Conservation (phyloP, 2,888 invertebrate genomes). For the Apotomis betuletana region DNA sequence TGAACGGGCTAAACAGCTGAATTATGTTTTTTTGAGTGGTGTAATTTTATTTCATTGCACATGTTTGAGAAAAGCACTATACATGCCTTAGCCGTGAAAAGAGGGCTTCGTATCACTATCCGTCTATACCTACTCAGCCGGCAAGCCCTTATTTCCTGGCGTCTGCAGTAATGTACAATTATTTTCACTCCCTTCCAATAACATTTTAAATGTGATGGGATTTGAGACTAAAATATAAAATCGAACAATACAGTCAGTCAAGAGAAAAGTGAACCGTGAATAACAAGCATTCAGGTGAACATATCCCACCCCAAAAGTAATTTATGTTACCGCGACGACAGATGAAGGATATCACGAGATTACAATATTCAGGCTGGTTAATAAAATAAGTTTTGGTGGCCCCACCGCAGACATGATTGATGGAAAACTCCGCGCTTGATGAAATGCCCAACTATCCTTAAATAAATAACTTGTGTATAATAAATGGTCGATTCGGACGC, state of each 20-base stretch:
- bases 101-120: no score
- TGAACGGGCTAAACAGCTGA: no score
- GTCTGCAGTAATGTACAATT: no score
- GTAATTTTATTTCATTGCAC: no score
- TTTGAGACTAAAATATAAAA: no score
- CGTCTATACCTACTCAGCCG: no score
- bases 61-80: no score
- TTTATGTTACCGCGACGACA: slow-evolving; percentile 33
- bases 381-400: slow-evolving; percentile 32
- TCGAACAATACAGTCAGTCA: not conserved
- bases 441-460: slow-evolving; percentile 38
- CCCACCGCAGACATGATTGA: slow-evolving; percentile 32
- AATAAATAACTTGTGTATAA: slow-evolving; percentile 33
- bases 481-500: slow-evolving; percentile 21
- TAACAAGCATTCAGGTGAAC: slow-evolving; percentile 12
- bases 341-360: slow-evolving; percentile 37
- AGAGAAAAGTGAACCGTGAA: slow-evolving; percentile 14
- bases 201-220: no score
- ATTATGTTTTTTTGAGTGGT: no score
- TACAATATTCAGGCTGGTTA: slow-evolving; percentile 30
- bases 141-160: no score
- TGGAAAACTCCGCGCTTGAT: slow-evolving; percentile 14
- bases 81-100: no score
- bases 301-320: slow-evolving; percentile 27
- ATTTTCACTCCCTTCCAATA: no score